Percentiles rank a stretch among this genome's conserved stretches.
These are phyloP conservation scores for Echeneis naucrates DNA, from an alignment of 2,797 vertebrate species.

Conservation along the genomic window DNA sequence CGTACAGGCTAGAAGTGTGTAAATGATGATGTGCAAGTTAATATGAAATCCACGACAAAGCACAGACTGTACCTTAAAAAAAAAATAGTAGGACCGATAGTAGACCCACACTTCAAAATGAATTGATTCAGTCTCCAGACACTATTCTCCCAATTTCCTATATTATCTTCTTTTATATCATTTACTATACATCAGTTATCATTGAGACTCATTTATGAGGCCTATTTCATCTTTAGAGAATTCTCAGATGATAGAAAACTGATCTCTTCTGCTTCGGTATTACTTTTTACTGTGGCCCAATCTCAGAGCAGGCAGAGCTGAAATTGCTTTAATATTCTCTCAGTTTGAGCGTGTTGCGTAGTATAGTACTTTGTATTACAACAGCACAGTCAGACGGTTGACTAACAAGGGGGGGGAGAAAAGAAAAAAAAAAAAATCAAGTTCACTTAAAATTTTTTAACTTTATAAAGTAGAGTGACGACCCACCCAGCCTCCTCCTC, in stretches of 20 bases:
- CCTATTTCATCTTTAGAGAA: slow-evolving; percentile 78
- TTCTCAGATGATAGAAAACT: slow-evolving; percentile 81
- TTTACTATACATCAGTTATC: slow-evolving; percentile 82
- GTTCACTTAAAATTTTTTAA: slow-evolving; percentile 67
- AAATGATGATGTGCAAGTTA: slow-evolving; percentile 70
- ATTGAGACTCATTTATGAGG: slow-evolving; percentile 81
- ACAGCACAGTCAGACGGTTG: slow-evolving; percentile 48
- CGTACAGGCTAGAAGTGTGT: slow-evolving; percentile 36
- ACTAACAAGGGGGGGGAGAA: slow-evolving; percentile 68
- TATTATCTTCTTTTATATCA: slow-evolving; percentile 76
- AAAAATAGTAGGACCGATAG: slow-evolving; percentile 59
- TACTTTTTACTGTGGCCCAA: slow-evolving; percentile 78
- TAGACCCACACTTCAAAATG: slow-evolving; percentile 78
- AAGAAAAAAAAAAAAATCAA: slow-evolving; percentile 44
- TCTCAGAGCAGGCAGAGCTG: slow-evolving; percentile 69
- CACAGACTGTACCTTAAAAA: slow-evolving; percentile 69
- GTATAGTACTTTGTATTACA: slow-evolving; percentile 64
- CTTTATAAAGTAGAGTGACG: slow-evolving; percentile 44
- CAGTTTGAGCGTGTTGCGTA: slow-evolving; percentile 70
- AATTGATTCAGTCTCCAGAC: slow-evolving; percentile 82
- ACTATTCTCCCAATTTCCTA: slow-evolving; percentile 76
- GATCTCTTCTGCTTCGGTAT: slow-evolving; percentile 80
- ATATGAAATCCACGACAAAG: slow-evolving; percentile 76
- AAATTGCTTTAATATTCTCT: slow-evolving; percentile 80
- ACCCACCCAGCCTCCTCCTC: no score